A percentile compares a stretch with the other conserved stretches of the same genome.
Conservation (phyloP, 2,797 vertebrate species). For the Botia kubotai region DNA sequence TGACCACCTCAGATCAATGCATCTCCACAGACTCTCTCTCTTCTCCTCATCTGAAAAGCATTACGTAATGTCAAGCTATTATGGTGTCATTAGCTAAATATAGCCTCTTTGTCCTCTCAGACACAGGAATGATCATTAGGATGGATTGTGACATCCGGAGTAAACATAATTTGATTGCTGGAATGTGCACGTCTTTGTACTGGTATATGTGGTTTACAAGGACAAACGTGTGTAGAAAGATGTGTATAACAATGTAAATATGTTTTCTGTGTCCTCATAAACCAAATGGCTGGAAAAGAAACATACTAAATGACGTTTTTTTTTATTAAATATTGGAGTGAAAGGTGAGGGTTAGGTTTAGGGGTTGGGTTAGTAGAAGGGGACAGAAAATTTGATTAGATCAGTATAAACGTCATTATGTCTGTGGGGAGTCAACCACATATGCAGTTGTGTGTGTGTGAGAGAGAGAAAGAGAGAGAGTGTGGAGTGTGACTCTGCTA, state of each 20-base stretch:
- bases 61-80: conserved; percentile 42
- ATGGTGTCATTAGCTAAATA: conserved; percentile 46
- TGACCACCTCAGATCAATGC: conserved; percentile 35
- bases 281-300: too few species aligned
- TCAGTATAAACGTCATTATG: too few species aligned
- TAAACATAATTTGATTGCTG: conserved; percentile 24
- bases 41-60: conserved; percentile 21
- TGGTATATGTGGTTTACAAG: too few species aligned
- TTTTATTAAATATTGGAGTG: too few species aligned
- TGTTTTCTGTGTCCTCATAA: too few species aligned
- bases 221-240: too few species aligned
- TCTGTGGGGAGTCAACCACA: too few species aligned
- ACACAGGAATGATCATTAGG: conserved; percentile 39
- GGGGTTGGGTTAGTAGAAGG: too few species aligned
- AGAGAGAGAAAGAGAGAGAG: not conserved
- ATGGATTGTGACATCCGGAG: conserved; percentile 38
- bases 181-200: conserved; percentile 28
- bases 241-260: too few species aligned
- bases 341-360: too few species aligned
- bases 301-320: too few species aligned
- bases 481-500: conserved; percentile 12
- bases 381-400: too few species aligned
- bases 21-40: conserved; percentile 21
- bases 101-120: conserved; percentile 47
- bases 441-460: not conserved